Percentiles rank a stretch among this genome's conserved stretches.
These are phyloP conservation scores for Umimayanthus chanpuru DNA, from an alignment of 92 coral and sea anemone genomes.

Conservation along the genomic window DNA sequence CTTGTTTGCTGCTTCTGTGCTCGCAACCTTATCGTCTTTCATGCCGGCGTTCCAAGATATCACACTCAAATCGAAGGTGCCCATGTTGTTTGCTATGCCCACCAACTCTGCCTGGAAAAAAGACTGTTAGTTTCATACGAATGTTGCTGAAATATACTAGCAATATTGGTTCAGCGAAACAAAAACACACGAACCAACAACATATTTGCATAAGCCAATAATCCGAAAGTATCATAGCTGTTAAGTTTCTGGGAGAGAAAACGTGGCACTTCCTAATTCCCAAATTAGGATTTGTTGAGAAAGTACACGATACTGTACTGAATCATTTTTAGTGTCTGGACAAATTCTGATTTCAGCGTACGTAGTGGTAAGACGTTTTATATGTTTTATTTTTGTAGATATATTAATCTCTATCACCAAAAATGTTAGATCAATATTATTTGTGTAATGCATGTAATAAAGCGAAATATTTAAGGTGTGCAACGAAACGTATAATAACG, in stretches of 20 bases:
- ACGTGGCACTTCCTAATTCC: neutral
- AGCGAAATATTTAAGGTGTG: too few species aligned
- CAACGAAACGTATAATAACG: neutral
- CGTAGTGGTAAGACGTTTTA: too few species aligned
- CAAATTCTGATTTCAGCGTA: neutral
- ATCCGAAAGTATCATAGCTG: too few species aligned
- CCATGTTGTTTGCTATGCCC: slow-evolving; percentile 3
- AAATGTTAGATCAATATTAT: neutral
- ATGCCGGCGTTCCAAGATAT: slow-evolving; percentile 35
- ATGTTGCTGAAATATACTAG: slow-evolving; percentile 39
- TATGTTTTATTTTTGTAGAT: too few species aligned
- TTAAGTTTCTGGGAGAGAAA: neutral
- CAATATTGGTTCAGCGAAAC: slow-evolving; percentile 20
- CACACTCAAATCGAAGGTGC: slow-evolving; percentile 29
- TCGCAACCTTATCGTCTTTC: slow-evolving; percentile 1
- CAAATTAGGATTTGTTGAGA: neutral
- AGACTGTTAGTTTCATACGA: neutral
- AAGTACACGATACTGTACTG: neutral
- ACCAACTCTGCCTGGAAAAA: slow-evolving; percentile 1
- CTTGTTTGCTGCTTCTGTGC: slow-evolving; percentile 12
- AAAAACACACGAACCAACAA: slow-evolving; percentile 4
- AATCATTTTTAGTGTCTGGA: neutral
- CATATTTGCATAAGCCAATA: slow-evolving; percentile 22
- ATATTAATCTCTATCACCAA: neutral
- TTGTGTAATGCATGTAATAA: neutral